A percentile compares a stretch with the other conserved stretches of the same genome.
These are phyloP conservation scores for Cromileptes altivelis DNA, from an alignment of 2,113 vertebrate species.

Conservation along the genomic window DNA sequence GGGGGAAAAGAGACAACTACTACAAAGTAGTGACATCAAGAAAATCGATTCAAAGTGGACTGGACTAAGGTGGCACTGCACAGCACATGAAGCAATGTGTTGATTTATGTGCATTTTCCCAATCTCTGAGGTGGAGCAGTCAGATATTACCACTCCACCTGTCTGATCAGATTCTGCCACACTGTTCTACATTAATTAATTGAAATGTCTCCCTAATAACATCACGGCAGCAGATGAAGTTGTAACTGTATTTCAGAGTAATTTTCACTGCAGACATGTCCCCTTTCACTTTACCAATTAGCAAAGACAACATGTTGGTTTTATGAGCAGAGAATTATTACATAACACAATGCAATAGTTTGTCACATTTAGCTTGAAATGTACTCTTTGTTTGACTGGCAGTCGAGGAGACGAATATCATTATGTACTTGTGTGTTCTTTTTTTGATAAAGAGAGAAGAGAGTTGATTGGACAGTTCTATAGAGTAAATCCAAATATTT, in stretches of 20 bases:
- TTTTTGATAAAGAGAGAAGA: no score
- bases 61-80: not conserved
- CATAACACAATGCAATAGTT: no score
- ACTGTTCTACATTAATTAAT: slow-evolving; percentile 64
- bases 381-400: no score
- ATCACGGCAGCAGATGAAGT: slow-evolving; percentile 66
- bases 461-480: no score
- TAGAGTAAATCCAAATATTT: no score
- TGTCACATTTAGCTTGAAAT: not conserved
- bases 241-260: slow-evolving; percentile 40
- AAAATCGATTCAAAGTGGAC: slow-evolving; percentile 28
- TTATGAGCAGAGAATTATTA: not conserved
- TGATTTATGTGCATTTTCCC: slow-evolving; percentile 13
- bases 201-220: slow-evolving; percentile 49
- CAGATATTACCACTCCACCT: slow-evolving; percentile 27
- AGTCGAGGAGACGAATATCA: no score
- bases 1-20: slow-evolving; percentile 15
- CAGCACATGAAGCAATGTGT: not conserved
- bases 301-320: not conserved
- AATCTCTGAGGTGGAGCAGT: not conserved
- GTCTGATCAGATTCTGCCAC: slow-evolving; percentile 57
- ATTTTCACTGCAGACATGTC: slow-evolving; percentile 10
- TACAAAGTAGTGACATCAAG: slow-evolving; percentile 23
- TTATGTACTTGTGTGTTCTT: no score
- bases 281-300: not conserved